These are phyloP conservation scores for Branchipolynoe longqiensis DNA, from an alignment of 2,888 invertebrate genomes.

Conservation along the genomic window DNA sequence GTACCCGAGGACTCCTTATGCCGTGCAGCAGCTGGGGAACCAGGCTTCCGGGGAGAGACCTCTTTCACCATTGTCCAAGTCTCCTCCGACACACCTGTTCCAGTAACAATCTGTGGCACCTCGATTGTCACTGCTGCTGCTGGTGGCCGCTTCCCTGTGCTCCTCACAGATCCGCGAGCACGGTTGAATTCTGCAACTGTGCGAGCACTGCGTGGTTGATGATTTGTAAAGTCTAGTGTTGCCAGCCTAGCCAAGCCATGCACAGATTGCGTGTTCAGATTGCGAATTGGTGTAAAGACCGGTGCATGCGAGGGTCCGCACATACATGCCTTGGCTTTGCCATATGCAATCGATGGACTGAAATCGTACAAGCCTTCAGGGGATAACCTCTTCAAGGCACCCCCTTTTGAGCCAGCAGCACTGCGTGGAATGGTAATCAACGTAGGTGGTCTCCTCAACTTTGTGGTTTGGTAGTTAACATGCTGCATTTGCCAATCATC, in stretches of 20 bases:
- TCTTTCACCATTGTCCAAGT: conserved; percentile 47
- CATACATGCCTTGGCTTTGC: conserved; percentile 44
- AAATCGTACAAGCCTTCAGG: conserved; percentile 42
- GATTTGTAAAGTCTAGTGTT: background rate
- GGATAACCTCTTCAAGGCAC: background rate
- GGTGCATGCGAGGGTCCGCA: background rate
- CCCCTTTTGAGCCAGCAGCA: background rate
- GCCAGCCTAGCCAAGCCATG: conserved; percentile 22
- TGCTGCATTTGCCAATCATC: conserved; percentile 41
- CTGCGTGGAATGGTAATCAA: background rate
- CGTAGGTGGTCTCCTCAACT: background rate
- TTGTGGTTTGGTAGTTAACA: background rate
- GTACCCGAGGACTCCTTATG: conserved; percentile 45
- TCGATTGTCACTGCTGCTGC: background rate
- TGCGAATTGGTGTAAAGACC: conserved; percentile 7
- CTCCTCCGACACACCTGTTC: background rate
- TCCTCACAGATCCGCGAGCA: background rate
- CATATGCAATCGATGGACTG: conserved; percentile 17
- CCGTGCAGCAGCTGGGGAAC: conserved; percentile 14
- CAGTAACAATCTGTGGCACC: background rate
- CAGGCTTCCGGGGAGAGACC: conserved; percentile 27
- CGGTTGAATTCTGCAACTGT: conserved; percentile 43
- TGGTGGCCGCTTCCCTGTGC: background rate
- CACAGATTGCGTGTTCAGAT: background rate
- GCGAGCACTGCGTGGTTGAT: background rate